Evolutionary conservation across 2,113 vertebrate species (phyloP).

Genomic region (Alethe castanea): DNA sequence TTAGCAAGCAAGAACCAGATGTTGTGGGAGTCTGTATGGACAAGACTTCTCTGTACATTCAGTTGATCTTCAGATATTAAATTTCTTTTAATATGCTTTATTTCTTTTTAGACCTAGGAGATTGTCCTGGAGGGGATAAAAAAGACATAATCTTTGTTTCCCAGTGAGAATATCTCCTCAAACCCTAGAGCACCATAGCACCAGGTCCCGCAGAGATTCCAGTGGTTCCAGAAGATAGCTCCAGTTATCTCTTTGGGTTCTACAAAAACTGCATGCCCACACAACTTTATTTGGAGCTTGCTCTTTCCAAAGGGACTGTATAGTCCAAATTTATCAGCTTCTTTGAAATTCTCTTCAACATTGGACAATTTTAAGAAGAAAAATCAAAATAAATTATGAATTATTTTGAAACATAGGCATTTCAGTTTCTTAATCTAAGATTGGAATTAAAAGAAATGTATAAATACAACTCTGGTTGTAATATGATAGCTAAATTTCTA

Average conservation of each 20-base stretch:
- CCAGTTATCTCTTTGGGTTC: neutral
- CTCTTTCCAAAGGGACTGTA: neutral
- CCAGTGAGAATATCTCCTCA: neutral
- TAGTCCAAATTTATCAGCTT: neutral
- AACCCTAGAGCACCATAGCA: neutral
- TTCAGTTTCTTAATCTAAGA: neutral
- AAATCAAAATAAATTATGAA: neutral
- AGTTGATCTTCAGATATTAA: neutral
- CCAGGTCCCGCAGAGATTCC: neutral
- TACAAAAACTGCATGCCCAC: neutral
- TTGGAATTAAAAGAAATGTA: neutral
- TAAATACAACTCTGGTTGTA: neutral
- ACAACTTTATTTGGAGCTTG: neutral
- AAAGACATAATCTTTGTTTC: neutral
- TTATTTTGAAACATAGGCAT: neutral
- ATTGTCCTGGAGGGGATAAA: neutral
- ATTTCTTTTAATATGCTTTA: neutral
- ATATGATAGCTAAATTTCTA: neutral
- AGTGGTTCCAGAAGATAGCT: neutral
- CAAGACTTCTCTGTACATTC: neutral
- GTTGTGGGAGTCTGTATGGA: neutral
- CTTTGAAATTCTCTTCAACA: neutral
- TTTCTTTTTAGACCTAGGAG: neutral
- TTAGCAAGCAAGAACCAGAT: neutral
- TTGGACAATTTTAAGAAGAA: neutral